Percentiles rank a stretch among this genome's conserved stretches.
Conservation (phyloP, 2,797 vertebrate species). For the Lateolabrax maculatus region DNA sequence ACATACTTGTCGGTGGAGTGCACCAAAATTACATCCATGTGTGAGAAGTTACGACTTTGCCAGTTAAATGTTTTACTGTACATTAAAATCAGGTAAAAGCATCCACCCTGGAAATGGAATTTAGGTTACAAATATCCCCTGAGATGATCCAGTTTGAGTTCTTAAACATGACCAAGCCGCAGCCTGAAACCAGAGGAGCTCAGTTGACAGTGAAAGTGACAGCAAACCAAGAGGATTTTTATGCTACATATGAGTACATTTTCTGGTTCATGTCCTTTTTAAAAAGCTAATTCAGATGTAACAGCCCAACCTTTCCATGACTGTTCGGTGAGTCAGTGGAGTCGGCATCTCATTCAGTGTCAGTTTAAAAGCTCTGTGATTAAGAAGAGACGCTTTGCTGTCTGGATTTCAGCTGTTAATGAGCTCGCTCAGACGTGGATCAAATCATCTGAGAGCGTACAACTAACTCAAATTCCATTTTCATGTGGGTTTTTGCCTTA, state of each 20-base stretch:
- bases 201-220: not conserved
- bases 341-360: not conserved
- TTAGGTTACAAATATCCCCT: constrained; percentile 18
- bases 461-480: constrained; percentile 56
- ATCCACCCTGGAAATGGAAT: constrained; percentile 33
- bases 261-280: constrained; percentile 25
- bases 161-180: not conserved
- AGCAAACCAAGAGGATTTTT: not conserved
- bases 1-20: constrained; percentile 41
- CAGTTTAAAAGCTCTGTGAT: constrained; percentile 30
- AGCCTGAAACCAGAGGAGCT: constrained; percentile 22
- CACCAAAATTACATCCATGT: constrained; percentile 25
- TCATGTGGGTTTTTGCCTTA: constrained; percentile 55
- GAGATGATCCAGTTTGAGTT: constrained; percentile 6
- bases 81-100: constrained; percentile 50
- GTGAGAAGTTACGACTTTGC: constrained; percentile 39
- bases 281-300: constrained; percentile 29
- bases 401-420: constrained; percentile 31
- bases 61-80: constrained; percentile 34
- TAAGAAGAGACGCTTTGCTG: not conserved
- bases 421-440: constrained; percentile 31
- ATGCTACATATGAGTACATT: constrained; percentile 24
- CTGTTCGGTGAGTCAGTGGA: constrained; percentile 28
- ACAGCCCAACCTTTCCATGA: constrained; percentile 1
- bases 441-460: constrained; percentile 28